Evolutionary conservation across 1,140 invertebrate species (phyloP).

Genomic region (Bombus ignitus): DNA sequence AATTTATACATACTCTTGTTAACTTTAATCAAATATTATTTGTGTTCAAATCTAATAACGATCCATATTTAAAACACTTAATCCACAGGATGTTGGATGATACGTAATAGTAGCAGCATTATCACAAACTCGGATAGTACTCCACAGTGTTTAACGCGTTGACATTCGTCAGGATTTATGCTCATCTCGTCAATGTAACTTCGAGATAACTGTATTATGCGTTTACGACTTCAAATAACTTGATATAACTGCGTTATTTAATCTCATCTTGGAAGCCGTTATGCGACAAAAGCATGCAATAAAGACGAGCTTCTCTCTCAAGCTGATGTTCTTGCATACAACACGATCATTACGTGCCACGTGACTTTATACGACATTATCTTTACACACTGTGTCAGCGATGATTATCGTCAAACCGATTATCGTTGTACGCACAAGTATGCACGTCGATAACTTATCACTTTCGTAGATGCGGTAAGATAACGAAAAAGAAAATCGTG

Average conservation of each 20-base stretch:
- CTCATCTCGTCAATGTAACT: background rate
- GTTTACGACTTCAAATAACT: constrained; percentile 6
- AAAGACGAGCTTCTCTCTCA: background rate
- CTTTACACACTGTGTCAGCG: background rate
- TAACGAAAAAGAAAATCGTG: background rate
- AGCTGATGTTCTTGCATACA: background rate
- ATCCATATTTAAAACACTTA: too few relatives aligned
- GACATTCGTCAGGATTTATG: background rate
- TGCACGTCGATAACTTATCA: background rate
- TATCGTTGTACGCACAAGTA: background rate
- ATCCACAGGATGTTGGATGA: background rate
- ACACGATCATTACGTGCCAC: background rate
- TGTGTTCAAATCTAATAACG: too few relatives aligned
- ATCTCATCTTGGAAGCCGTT: background rate
- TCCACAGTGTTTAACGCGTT: too few relatives aligned
- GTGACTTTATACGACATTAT: background rate
- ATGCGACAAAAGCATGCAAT: background rate
- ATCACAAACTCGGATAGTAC: background rate
- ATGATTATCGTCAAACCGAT: background rate
- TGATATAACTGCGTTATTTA: background rate
- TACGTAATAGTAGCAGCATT: background rate
- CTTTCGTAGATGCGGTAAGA: too few relatives aligned
- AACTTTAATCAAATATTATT: too few relatives aligned
- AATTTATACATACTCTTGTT: too few relatives aligned
- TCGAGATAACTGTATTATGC: constrained; percentile 1